phyloP scores from a whole-genome alignment of 1,140 invertebrate species.

The Berghia stephanieae region DNA sequence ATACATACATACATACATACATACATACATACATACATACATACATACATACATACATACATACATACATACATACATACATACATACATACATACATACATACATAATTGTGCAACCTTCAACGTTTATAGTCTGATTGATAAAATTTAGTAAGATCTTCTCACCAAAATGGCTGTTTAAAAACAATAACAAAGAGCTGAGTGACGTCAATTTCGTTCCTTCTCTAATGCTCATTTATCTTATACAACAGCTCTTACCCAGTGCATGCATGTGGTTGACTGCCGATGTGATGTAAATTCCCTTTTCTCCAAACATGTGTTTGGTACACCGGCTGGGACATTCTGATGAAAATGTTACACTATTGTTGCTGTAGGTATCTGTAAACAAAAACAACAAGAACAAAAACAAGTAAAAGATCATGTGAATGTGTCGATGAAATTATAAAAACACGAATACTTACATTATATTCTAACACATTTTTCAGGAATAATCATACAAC shows the following conservation, averaged over 20 bases:
- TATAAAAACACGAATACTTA: too few relatives aligned
- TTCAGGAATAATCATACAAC: too few relatives aligned
- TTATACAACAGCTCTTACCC: constrained; percentile 40
- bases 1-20: not conserved
- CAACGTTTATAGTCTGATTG: too few relatives aligned
- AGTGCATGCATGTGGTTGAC: constrained; percentile 39
- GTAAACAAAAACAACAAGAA: too few relatives aligned
- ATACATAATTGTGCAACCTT: too few relatives aligned
- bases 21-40: not conserved
- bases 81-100: not conserved
- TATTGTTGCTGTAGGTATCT: constrained; percentile 53
- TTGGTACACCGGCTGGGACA: constrained; percentile 54
- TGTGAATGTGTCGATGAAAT: too few relatives aligned
- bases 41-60: not conserved
- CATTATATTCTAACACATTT: too few relatives aligned
- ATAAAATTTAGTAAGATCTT: too few relatives aligned
- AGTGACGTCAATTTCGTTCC: too few relatives aligned
- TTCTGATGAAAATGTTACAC: constrained; percentile 47
- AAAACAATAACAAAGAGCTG: too few relatives aligned
- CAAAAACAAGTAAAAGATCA: too few relatives aligned
- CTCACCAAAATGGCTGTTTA: too few relatives aligned
- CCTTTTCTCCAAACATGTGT: constrained; percentile 48
- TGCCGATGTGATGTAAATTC: constrained; percentile 46
- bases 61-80: not conserved
- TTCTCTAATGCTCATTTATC: not conserved